Base-by-base conservation (phyloP, 1,140 invertebrate genomes). In the Pseudomyrmex flavicornis region DNA sequence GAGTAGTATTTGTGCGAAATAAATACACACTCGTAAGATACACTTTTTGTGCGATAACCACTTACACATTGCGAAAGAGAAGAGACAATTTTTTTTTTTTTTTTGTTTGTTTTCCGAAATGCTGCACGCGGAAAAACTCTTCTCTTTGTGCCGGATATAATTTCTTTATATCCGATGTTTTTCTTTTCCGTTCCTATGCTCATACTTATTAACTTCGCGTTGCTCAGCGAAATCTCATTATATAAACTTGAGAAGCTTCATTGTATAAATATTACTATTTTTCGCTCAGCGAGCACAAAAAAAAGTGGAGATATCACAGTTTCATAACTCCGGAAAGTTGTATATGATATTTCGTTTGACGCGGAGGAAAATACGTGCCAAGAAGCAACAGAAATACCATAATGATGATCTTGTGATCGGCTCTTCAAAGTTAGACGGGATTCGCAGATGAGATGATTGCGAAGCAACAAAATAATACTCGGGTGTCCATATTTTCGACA, bases 381-480 rank as follows among this genome's bases (percentile, higher is more conserved):
- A 79, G 76, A 48, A 70, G 76, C 54, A 72, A 80, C 58, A 48
- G 66, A 80, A 70, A 61, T 59, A 70, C 7, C 12, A n/a, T n/a
- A n/a, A n/a, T 79, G 70, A 70, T 70, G 72, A 61, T 80, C 22
- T 80, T 17, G 17, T 70, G 69, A 61, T 12, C 26, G 26, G 26
- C 8, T 13, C 48, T 7, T 3, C 44, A 22, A 76, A 72, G 66
- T 80, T 72, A 22, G 12, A 20, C 17, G 12, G 3, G 17, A 70
- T 58, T 35, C 7, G 10, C 54, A 26, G 44, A 35, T 46, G 15
- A 48, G 44, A 59, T 50, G 48, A 2, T 26, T 26, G 20, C 26
- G 20, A 79, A 20, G 22, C 15, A n/a, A 46, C 8, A 12, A 59
- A 61, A 61, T 80, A 80, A 80, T 26, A 7, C 35, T 13, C 22